Base-by-base conservation (phyloP, 2,113 vertebrate species). In the Crotalus helleri region DNA sequence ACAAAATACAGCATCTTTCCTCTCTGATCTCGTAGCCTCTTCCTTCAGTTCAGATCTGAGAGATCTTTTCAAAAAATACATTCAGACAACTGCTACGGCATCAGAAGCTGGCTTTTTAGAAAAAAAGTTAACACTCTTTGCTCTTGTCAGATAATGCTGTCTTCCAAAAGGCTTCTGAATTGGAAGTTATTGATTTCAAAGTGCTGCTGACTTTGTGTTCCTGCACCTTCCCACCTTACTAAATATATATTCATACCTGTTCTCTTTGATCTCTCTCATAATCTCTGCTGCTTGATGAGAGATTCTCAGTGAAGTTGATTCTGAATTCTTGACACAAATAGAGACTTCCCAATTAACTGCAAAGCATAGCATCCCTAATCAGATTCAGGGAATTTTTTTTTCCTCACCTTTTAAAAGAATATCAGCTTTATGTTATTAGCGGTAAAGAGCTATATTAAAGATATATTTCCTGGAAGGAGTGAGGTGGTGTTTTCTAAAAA, bases 161-260 rank as follows among this genome's bases (percentile, higher is more conserved):
- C 86, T 94, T 94, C 91, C 89, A 94, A 88, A 88, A 91, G 90
- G 81, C 64, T 92, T 87, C 46, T 57, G 55, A 94, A 96, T 61
- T 95, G n/a, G 93, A 92, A 92, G 12, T 51, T 96, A 93, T 46
- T 96, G 93, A 96, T 95, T 95, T 95, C 90, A 93, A 94, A 95
- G 93, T 59, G 49, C 4, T 0, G 0, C 17, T 90, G 87, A 91
- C 19, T 93, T 94, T 12, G 92, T 64, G 5, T 89, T 94, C 53
- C 92, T 5, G 21, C 3, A 88, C 4, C 1, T 33, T 58, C 29
- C 29, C 53, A 91, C 59, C 81, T 93, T 74, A 89, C n/a, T 39
- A n/a, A 94, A 94, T 89, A 94, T 51, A 23, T 2, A 91, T 13
- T 94, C 59, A 51, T 91, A 53, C 11, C 10, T 95, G 6, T 61